phyloP scores from a whole-genome alignment of 2,113 vertebrate species.

The Euleptes europaea region DNA sequence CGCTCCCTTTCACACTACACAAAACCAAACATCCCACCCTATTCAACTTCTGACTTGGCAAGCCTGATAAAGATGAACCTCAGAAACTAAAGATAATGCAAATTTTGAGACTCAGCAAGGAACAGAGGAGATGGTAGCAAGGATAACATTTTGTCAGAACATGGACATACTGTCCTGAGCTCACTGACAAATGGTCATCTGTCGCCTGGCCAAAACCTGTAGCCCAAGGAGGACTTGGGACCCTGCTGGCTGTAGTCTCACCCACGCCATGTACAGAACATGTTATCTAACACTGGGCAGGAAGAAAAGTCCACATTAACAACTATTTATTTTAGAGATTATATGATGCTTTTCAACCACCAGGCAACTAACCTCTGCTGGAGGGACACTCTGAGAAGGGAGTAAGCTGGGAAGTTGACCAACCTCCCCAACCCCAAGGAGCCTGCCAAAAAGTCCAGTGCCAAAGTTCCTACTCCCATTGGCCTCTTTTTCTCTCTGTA shows the following conservation, averaged over 20 bases:
- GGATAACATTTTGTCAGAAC: not conserved
- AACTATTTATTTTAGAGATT: too few species aligned
- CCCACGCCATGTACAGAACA: not conserved
- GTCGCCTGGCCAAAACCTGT: not conserved
- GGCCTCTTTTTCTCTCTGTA: not conserved
- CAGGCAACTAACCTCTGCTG: too few species aligned
- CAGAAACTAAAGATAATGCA: slow-evolving; percentile 26
- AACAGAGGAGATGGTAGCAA: not conserved
- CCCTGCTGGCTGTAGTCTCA: not conserved
- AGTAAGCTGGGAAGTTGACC: too few species aligned
- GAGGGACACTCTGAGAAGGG: not conserved
- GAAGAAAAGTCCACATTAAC: not conserved
- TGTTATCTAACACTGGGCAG: not conserved
- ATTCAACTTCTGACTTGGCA: not conserved
- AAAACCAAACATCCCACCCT: not conserved
- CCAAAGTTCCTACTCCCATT: not conserved
- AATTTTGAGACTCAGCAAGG: not conserved
- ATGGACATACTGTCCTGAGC: not conserved
- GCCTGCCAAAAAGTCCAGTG: not conserved
- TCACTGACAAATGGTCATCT: not conserved
- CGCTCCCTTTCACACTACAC: not conserved
- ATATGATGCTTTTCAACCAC: too few species aligned
- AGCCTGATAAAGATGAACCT: slow-evolving; percentile 18
- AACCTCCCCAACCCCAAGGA: too few species aligned
- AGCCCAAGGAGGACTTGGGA: not conserved